These are phyloP conservation scores for Watsonalla binaria DNA, from an alignment of 2,888 invertebrate species.

Conservation along the genomic window DNA sequence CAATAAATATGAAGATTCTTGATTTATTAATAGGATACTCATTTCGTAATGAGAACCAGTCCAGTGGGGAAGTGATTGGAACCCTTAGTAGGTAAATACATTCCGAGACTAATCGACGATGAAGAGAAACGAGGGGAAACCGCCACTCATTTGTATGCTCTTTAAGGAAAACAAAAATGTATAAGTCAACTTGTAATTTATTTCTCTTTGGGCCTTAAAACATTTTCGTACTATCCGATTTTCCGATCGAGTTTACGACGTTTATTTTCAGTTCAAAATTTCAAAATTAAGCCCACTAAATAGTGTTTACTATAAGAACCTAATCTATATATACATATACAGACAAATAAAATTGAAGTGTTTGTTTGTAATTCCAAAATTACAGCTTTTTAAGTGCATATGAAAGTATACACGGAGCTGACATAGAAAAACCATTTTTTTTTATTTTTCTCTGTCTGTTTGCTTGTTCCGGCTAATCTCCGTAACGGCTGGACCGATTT, in stretches of 20 bases:
- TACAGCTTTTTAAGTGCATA: too few relatives aligned
- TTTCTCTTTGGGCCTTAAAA: not conserved
- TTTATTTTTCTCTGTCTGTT: too few relatives aligned
- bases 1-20: not conserved
- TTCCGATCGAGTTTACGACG: not conserved
- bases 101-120: constrained; percentile 69
- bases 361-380: too few relatives aligned
- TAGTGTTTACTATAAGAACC: too few relatives aligned
- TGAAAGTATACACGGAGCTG: too few relatives aligned
- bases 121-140: constrained; percentile 44
- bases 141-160: constrained; percentile 44
- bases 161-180: constrained; percentile 30
- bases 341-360: too few relatives aligned
- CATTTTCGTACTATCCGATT: not conserved
- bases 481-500: too few relatives aligned
- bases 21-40: constrained; percentile 1
- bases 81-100: constrained; percentile 73
- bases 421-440: too few relatives aligned
- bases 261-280: too few relatives aligned
- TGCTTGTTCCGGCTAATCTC: too few relatives aligned
- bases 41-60: constrained; percentile 54
- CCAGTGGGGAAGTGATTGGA: constrained; percentile 39
- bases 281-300: too few relatives aligned
- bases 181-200: not conserved
- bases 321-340: too few relatives aligned